Percentiles rank a stretch among this genome's conserved stretches.
phyloP scores from a whole-genome alignment of 2,888 invertebrate species.

The Eurytoma adleriae region DNA sequence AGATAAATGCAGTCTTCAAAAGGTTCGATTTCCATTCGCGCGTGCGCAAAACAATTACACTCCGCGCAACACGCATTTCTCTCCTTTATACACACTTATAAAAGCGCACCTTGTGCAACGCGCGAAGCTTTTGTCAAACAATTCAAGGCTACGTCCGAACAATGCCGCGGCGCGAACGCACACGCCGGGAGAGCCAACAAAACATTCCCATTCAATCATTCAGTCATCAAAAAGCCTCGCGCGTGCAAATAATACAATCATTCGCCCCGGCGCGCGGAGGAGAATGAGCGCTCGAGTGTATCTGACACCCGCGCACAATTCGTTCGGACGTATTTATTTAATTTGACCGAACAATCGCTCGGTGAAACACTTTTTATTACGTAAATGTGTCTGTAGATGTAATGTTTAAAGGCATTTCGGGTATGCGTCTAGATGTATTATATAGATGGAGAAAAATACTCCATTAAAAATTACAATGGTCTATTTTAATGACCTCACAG shows the following conservation, averaged over 20 bases:
- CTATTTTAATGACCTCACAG: no score
- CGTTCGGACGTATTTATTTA: neutral
- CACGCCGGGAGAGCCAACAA: neutral
- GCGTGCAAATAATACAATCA: slow-evolving; percentile 11
- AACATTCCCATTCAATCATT: slow-evolving; percentile 40
- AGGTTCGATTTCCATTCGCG: slow-evolving; percentile 18
- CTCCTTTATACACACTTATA: neutral
- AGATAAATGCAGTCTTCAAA: slow-evolving; percentile 41
- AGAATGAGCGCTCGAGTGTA: neutral
- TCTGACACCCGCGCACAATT: neutral
- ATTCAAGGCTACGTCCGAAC: slow-evolving; percentile 39
- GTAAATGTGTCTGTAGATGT: neutral
- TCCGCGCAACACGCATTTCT: slow-evolving; percentile 26
- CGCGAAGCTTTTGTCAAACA: slow-evolving; percentile 22
- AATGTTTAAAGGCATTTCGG: no score
- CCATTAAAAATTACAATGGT: no score
- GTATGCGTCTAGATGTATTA: no score
- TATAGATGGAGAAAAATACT: no score
- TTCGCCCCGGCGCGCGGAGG: neutral
- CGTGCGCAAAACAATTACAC: slow-evolving; percentile 32
- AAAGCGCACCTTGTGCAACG: slow-evolving; percentile 32
- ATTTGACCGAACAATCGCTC: neutral
- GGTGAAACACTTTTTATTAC: neutral
- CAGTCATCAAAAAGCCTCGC: slow-evolving; percentile 29
- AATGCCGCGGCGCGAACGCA: neutral